phyloP scores from a whole-genome alignment of 53 echinoderm and acorn worm species.

The Holothuria leucospilota region DNA sequence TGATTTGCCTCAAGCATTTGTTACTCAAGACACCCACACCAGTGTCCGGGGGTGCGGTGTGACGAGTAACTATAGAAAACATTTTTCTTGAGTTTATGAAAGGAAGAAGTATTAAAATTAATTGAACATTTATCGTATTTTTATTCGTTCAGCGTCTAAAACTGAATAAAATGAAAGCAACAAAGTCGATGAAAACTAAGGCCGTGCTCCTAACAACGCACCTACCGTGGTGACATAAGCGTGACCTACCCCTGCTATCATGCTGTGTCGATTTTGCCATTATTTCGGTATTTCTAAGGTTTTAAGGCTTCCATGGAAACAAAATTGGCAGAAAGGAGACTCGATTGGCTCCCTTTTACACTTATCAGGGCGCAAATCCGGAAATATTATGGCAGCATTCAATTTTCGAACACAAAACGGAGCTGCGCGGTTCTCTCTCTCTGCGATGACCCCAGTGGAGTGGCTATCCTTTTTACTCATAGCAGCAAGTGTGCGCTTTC shows the following conservation, averaged over 20 bases:
- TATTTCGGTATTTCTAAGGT: background rate
- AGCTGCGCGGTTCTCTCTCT: background rate
- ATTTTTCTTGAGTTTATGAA: too few species aligned
- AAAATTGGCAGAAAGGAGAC: conserved; percentile 29
- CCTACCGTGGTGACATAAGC: background rate
- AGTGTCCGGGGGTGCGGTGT: too few species aligned
- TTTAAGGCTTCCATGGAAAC: conserved; percentile 27
- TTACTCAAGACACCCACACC: too few species aligned
- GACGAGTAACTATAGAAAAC: too few species aligned
- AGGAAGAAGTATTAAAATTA: too few species aligned
- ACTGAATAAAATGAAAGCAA: background rate
- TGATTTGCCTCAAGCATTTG: too few species aligned
- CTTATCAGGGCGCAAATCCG: conserved; percentile 34
- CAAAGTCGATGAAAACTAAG: background rate
- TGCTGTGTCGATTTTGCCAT: conserved; percentile 17
- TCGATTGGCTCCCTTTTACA: conserved; percentile 11
- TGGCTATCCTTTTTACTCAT: conserved; percentile 25
- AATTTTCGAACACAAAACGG: conserved; percentile 16
- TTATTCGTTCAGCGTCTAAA: background rate
- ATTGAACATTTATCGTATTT: too few species aligned
- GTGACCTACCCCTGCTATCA: conserved; percentile 15
- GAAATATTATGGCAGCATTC: conserved; percentile 47
- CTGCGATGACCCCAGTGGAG: conserved; percentile 26
- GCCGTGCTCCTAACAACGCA: background rate
- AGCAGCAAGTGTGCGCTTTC: conserved; percentile 18